Evolutionary conservation across 2,113 vertebrate species (phyloP).

Genomic region (Caranx ignobilis): DNA sequence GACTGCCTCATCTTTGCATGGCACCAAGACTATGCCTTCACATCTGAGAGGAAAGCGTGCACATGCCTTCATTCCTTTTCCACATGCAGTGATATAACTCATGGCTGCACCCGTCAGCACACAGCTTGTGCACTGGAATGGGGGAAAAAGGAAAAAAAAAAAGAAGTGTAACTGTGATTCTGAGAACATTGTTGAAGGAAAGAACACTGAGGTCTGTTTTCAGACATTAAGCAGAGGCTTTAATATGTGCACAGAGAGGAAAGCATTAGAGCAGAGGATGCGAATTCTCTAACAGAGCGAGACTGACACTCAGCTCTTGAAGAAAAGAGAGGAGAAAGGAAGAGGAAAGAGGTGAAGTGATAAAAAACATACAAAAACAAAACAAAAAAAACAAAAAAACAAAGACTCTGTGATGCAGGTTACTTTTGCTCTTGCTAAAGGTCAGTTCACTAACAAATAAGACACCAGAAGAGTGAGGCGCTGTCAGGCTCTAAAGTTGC

Average conservation of each 20-base stretch:
- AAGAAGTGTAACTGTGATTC: slow-evolving; percentile 20
- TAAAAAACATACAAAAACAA: slow-evolving; percentile 17
- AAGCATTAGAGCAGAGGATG: slow-evolving; percentile 49
- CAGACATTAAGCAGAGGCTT: slow-evolving; percentile 55
- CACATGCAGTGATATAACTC: slow-evolving; percentile 32
- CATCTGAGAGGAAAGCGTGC: slow-evolving; percentile 1
- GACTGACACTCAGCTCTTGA: slow-evolving; percentile 33
- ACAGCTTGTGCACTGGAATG: slow-evolving; percentile 22
- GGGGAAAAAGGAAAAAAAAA: background rate
- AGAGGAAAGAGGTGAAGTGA: background rate
- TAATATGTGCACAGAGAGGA: slow-evolving; percentile 37
- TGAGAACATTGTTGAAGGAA: slow-evolving; percentile 41
- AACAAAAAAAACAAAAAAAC: background rate
- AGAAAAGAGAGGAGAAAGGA: background rate
- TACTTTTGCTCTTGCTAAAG: slow-evolving; percentile 51
- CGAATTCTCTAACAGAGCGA: slow-evolving; percentile 26
- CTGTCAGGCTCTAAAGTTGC: slow-evolving; percentile 1
- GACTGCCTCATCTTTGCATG: background rate
- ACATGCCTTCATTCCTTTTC: slow-evolving; percentile 42
- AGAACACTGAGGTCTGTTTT: slow-evolving; percentile 42
- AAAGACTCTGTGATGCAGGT: slow-evolving; percentile 39
- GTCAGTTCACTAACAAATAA: slow-evolving; percentile 40
- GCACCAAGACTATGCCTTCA: background rate
- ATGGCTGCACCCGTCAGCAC: slow-evolving; percentile 26
- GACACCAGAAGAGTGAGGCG: background rate